These are phyloP conservation scores for Turdus rufiventris DNA, from an alignment of 2,113 vertebrate genomes.

Conservation along the genomic window DNA sequence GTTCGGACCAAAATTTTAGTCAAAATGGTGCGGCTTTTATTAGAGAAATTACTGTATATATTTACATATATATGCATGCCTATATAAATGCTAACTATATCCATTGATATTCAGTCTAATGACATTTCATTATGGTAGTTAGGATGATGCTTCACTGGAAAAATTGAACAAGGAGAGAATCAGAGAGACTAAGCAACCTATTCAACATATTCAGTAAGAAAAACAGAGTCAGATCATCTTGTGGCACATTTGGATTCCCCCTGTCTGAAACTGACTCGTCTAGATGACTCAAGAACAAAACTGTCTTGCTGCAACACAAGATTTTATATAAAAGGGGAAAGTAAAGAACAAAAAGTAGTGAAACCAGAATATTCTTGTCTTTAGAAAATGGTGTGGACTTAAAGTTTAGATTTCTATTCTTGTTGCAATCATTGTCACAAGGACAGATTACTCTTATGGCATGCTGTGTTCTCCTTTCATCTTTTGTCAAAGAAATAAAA, in stretches of 20 bases:
- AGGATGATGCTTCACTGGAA: not conserved
- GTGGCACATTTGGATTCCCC: not conserved
- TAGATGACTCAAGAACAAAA: not conserved
- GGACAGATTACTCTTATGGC: not conserved
- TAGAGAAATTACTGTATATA: too few species aligned
- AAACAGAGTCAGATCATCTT: not conserved
- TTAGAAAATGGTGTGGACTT: not conserved
- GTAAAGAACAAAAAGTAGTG: not conserved
- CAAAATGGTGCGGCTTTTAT: too few species aligned
- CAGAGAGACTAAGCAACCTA: not conserved
- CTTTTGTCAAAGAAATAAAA: slow-evolving; percentile 1
- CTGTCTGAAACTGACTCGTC: not conserved
- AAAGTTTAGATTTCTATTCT: not conserved
- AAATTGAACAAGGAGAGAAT: not conserved
- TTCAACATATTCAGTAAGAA: not conserved
- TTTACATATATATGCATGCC: not conserved
- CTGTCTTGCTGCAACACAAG: not conserved
- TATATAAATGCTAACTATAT: not conserved
- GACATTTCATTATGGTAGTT: rapidly evolving
- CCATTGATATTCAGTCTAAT: not conserved
- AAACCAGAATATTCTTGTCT: not conserved
- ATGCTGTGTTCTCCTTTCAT: not conserved
- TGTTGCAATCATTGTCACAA: not conserved
- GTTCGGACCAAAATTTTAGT: too few species aligned
- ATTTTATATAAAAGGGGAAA: not conserved